Conservation (phyloP, 1,140 invertebrate species). For the Battus philenor region DNA sequence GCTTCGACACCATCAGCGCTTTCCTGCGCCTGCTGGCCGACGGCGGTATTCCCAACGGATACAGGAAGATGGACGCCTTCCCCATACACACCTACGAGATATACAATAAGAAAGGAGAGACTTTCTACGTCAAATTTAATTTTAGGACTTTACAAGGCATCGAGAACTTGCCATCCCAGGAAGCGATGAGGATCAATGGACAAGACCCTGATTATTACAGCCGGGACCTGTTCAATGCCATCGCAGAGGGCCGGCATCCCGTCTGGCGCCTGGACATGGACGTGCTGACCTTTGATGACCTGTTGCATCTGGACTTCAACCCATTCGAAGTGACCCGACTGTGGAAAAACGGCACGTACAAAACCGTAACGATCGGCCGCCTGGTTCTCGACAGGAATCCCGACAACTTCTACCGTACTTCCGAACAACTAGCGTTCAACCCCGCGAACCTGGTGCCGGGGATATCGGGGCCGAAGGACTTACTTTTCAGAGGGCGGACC, state of each 20-base stretch:
- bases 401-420: constrained; percentile 88
- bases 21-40: constrained; percentile 88
- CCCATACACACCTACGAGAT: constrained; percentile 82
- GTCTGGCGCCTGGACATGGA: constrained; percentile 78
- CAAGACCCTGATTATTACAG: constrained; percentile 82
- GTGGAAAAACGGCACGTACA: constrained; percentile 89
- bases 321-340: constrained; percentile 82
- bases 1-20: constrained; percentile 88
- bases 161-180: constrained; percentile 74
- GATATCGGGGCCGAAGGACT: constrained; percentile 89
- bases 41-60: constrained; percentile 90
- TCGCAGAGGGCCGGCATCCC: constrained; percentile 68
- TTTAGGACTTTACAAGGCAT: constrained; percentile 82
- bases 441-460: constrained; percentile 91
- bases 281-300: constrained; percentile 65
- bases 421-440: constrained; percentile 91
- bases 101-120: constrained; percentile 76
- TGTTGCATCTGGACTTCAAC: constrained; percentile 65
- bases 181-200: constrained; percentile 76
- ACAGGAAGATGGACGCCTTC: constrained; percentile 79
- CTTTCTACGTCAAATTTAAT: constrained; percentile 84
- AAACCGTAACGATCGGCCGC: constrained; percentile 88
- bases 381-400: constrained; percentile 84
- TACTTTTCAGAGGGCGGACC: constrained; percentile 89
- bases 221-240: constrained; percentile 84